A percentile compares a stretch with the other conserved stretches of the same genome.
These are phyloP conservation scores for Hypotaenidia okinawae DNA, from an alignment of 2,797 vertebrate genomes.

Conservation along the genomic window DNA sequence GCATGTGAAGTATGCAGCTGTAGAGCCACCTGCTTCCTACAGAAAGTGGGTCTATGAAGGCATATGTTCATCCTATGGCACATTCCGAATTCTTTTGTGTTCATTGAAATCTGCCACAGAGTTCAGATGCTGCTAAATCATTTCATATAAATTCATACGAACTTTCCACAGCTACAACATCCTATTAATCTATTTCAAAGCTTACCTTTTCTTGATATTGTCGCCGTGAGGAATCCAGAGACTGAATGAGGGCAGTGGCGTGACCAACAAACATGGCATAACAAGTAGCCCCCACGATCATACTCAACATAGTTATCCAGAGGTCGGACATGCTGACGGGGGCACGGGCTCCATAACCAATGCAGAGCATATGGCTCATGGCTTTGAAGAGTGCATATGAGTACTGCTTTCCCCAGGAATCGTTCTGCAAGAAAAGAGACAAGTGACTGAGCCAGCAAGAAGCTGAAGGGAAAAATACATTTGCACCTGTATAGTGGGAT, in stretches of 20 bases:
- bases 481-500: neutral
- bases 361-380: constrained; percentile 99
- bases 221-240: constrained; percentile 93
- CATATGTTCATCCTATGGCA: neutral
- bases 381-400: constrained; percentile 98
- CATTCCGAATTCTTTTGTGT: neutral
- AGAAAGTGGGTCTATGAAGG: neutral
- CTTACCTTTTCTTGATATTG: constrained; percentile 98
- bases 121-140: constrained; percentile 12
- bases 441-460: constrained; percentile 34
- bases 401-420: constrained; percentile 98
- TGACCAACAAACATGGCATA: constrained; percentile 99
- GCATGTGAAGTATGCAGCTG: neutral
- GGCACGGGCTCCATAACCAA: constrained; percentile 94
- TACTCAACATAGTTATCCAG: constrained; percentile 98
- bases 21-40: neutral
- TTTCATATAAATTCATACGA: neutral
- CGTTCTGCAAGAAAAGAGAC: constrained; percentile 84
- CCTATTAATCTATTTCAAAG: neutral
- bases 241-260: constrained; percentile 95
- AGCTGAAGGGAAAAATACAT: neutral
- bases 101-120: neutral
- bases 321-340: constrained; percentile 98
- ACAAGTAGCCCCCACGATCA: constrained; percentile 97
- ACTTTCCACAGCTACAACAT: neutral